Evolutionary conservation across 2,888 invertebrate species (phyloP), one percentile per base, ranked within the genome.

Genomic region (Campopleginae sp.): DNA sequence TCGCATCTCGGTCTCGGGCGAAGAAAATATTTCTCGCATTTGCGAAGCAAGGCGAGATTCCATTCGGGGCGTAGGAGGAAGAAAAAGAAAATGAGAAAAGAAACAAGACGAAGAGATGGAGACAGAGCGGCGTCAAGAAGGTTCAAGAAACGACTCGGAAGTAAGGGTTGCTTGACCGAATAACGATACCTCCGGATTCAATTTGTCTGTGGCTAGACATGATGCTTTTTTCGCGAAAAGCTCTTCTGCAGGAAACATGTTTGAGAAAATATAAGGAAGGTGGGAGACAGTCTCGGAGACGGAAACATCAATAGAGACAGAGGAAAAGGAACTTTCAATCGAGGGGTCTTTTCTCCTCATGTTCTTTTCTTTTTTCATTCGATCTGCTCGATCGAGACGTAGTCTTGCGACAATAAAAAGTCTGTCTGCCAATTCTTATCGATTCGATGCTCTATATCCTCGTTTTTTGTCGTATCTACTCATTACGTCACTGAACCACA

Each of bases 111-210:
- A 72, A 42, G 54, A 72, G 58, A 82, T 65, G 48, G 44, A 82
- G 58, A 82, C 58, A 12, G n/a, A n/a, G 44, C 23, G 72, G 72
- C 77, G 58, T 78, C 77, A 23, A 44, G 6, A 38, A 71, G 72
- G 33, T 61, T 65, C 14, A 46, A 12, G 44, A 23, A 31, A 54
- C 17, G 14, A 46, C 51, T 42, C 44, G 46, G 42, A 70, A 63
- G 58, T 19, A 8, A 38, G 38, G 48, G 72, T 72, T 72, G 72
- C 58, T 78, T 61, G 78, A 82, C 82, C 82, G 78, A 78, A 78
- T 78, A 82, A 82, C 82, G 44, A 72, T 42, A 63, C 54, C 63
- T 54, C 82, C 48, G 48, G 54, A 74, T 78, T 74, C 78, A 61
- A 82, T 78, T 78, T 66, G 66, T 82, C 38, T 33, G 78, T 17